Percentiles rank a stretch among this genome's conserved stretches.
Evolutionary conservation across 53 echinoderm and acorn worm genomes (phyloP).

Genomic region (Patiria pectinifera): DNA sequence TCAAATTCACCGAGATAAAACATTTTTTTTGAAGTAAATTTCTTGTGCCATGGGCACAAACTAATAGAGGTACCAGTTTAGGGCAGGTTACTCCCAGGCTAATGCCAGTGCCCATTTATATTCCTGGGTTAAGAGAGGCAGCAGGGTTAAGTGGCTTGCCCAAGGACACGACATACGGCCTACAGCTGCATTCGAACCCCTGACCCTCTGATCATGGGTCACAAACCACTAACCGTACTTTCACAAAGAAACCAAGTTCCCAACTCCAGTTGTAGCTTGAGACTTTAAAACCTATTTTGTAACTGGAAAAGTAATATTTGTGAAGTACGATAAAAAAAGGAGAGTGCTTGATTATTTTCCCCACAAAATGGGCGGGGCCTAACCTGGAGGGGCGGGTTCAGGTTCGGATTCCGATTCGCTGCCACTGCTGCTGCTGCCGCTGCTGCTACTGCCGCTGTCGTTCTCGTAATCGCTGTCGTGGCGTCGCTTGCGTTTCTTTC

Average conservation of each 20-base stretch:
- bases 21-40: not conserved
- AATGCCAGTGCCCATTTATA: too few species aligned
- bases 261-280: too few species aligned
- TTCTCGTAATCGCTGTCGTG: conserved; percentile 85
- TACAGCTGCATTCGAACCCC: too few species aligned
- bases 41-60: not conserved
- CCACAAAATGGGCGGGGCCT: not conserved
- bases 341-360: not conserved
- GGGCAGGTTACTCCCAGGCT: too few species aligned
- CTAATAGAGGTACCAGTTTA: too few species aligned
- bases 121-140: too few species aligned
- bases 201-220: too few species aligned
- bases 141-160: too few species aligned
- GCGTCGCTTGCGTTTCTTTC: conserved; percentile 75
- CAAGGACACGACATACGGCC: too few species aligned
- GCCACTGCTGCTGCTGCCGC: conserved; percentile 79
- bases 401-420: conserved; percentile 82
- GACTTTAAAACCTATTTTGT: not conserved
- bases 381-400: conserved; percentile 85
- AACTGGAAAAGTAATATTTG: not conserved
- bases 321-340: not conserved
- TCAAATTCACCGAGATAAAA: not conserved
- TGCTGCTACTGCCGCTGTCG: conserved; percentile 85
- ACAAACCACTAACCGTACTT: too few species aligned
- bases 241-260: too few species aligned